phyloP scores from a whole-genome alignment of 2,888 invertebrate genomes.

The Hypolimnas misippus region DNA sequence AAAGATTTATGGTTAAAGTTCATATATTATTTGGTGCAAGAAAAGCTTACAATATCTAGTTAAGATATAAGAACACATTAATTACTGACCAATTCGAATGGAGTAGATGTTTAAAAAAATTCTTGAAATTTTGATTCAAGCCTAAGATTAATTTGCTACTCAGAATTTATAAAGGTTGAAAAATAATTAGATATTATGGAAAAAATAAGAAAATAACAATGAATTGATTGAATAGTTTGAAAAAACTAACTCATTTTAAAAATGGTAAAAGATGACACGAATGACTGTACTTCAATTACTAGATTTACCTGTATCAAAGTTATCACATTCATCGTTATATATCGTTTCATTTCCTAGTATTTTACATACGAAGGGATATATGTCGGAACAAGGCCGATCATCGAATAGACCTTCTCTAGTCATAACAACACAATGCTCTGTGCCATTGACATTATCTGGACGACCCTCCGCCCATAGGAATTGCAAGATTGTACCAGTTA shows the following conservation, averaged over 20 bases:
- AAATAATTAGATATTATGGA: neutral
- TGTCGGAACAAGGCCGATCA: slow-evolving; percentile 53
- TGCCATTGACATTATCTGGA: slow-evolving; percentile 52
- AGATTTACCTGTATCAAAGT: slow-evolving; percentile 52
- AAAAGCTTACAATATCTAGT: too few relatives aligned
- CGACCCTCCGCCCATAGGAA: slow-evolving; percentile 58
- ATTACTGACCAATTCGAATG: too few relatives aligned
- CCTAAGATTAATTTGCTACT: neutral
- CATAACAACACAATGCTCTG: slow-evolving; percentile 62
- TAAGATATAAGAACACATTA: too few relatives aligned
- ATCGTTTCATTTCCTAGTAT: slow-evolving; percentile 52
- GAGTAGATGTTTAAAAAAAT: too few relatives aligned
- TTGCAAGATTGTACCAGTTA: slow-evolving; percentile 54
- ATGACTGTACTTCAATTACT: neutral
- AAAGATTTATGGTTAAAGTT: neutral
- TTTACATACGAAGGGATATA: slow-evolving; percentile 61
- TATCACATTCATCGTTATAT: slow-evolving; percentile 54
- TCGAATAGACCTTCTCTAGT: slow-evolving; percentile 60
- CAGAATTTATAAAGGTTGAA: neutral
- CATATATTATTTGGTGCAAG: neutral
- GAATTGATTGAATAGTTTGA: too few relatives aligned
- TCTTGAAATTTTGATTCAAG: neutral
- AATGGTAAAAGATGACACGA: neutral
- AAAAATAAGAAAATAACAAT: too few relatives aligned
- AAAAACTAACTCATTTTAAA: neutral